Conservation (phyloP, 2,888 invertebrate species). For the Drosophila nr. perissopoda region DNA sequence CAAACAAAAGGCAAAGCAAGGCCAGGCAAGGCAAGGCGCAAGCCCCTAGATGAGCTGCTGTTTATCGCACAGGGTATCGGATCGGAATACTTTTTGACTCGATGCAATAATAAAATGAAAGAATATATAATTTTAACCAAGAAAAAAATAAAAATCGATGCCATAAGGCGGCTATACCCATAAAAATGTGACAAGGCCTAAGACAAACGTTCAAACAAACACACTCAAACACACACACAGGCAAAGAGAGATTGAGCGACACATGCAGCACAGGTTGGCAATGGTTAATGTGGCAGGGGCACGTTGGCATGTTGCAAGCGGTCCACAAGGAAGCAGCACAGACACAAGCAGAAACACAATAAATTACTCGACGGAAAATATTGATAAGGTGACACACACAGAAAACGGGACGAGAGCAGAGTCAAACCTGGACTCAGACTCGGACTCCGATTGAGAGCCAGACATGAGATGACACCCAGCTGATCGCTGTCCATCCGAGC, state of each 20-base stretch:
- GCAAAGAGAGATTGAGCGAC: constrained; percentile 13
- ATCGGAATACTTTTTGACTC: constrained; percentile 23
- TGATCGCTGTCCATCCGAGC: constrained; percentile 57
- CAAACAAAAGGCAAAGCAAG: constrained; percentile 5
- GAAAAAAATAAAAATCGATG: constrained; percentile 77
- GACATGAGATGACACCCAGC: constrained; percentile 69
- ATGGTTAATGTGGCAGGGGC: constrained; percentile 5
- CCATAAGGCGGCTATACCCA: constrained; percentile 72
- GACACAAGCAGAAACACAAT: constrained; percentile 71
- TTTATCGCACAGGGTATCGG: constrained; percentile 39
- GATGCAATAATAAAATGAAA: constrained; percentile 60
- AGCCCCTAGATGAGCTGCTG: constrained; percentile 28
- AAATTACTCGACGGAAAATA: constrained; percentile 83
- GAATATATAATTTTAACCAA: constrained; percentile 72
- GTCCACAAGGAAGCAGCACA: constrained; percentile 65
- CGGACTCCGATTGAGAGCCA: constrained; percentile 25
- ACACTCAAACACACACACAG: constrained; percentile 13
- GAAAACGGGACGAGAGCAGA: constrained; percentile 8
- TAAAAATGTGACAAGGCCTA: constrained; percentile 79
- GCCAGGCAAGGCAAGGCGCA: background rate
- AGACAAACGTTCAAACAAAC: constrained; percentile 64
- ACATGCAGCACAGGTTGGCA: constrained; percentile 46
- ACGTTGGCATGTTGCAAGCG: constrained; percentile 21
- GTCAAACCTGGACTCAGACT: background rate
- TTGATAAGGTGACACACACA: constrained; percentile 80